Percentiles rank a stretch among this genome's conserved stretches.
phyloP scores from a whole-genome alignment of 2,113 vertebrate genomes.

The Alosa alosa region DNA sequence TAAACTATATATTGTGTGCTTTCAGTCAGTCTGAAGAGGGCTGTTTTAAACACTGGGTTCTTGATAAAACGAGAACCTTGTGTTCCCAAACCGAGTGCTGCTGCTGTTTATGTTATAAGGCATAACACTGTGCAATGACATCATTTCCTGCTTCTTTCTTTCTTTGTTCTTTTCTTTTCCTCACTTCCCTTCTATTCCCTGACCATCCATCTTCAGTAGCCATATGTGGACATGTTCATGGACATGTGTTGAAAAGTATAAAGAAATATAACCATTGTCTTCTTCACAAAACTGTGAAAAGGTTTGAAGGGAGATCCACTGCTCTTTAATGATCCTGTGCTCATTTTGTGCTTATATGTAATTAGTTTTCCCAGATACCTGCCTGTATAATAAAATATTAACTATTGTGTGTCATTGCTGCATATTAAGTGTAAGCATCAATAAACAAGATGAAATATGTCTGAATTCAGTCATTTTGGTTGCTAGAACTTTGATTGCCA shows the following conservation, averaged over 20 bases:
- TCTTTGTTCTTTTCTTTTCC: not conserved
- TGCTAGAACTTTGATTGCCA: not conserved
- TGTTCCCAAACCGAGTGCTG: not conserved
- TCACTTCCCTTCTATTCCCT: not conserved
- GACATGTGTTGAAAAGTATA: not conserved
- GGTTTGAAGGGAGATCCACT: not conserved
- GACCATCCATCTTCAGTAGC: not conserved
- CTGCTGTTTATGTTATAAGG: not conserved
- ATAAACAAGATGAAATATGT: not conserved
- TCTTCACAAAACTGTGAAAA: not conserved
- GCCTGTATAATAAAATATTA: not conserved
- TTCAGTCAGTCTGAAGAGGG: not conserved
- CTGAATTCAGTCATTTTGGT: not conserved
- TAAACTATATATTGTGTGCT: not conserved
- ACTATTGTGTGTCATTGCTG: not conserved
- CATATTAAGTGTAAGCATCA: not conserved
- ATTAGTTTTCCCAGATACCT: not conserved
- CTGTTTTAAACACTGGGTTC: not conserved
- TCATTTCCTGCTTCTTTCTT: not conserved
- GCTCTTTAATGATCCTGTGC: not conserved
- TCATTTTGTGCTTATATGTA: not conserved
- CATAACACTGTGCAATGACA: not conserved
- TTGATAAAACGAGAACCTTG: not conserved
- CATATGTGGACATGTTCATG: not conserved
- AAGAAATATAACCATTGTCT: not conserved